Evolutionary conservation across 23 tunicate genomes (phyloP), one percentile per base, ranked within the genome.

Genomic region (Aplidium turbinatum): DNA sequence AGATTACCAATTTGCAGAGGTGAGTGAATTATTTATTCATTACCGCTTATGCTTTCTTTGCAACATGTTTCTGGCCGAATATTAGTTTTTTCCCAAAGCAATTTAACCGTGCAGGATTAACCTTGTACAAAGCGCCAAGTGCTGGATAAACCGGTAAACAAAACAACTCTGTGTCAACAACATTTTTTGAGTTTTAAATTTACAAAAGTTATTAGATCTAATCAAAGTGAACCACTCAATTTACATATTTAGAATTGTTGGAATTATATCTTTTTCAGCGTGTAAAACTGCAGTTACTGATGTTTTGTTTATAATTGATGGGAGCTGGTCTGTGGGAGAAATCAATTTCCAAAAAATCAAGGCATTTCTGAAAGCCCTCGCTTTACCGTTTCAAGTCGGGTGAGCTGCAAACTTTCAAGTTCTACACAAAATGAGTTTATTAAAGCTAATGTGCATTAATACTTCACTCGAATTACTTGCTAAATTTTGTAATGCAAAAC

Each of bases 301-400:
- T 75, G 68, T 94, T 28, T 33, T 94, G 13, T 94, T 94, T 32
- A 82, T 94, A 11, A 70, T 94, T 3, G 99, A 94, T 55, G 99
- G 99, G 26, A 86, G 94, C 51, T 94, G 99, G 99, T 94, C 99
- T 0, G 99, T 94, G 40, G 99, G 99, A 7, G 80, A 78, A 26
- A 57, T 45, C 22, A 94, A 94, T 35, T 94, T 94, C 74, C 36
- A 81, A 31, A 94, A 94, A 78, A 75, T 70, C 0, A 94, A 94
- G 56, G 90, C 78, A 66, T 94, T 94, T 76, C 87, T 94, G 32
- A 94, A 94, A 64, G 82, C 99, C 2, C 50, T 94, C 23, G 99
- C 82, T 53, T 53, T 64, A 32, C 97, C 97, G 16, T 91, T 91
- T 61, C 81, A 91, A 73, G 97, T 91, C 52, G 97, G 97, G 97